These are phyloP conservation scores for Lycocerus yunnanus DNA, from an alignment of 2,888 invertebrate species.

Conservation along the genomic window DNA sequence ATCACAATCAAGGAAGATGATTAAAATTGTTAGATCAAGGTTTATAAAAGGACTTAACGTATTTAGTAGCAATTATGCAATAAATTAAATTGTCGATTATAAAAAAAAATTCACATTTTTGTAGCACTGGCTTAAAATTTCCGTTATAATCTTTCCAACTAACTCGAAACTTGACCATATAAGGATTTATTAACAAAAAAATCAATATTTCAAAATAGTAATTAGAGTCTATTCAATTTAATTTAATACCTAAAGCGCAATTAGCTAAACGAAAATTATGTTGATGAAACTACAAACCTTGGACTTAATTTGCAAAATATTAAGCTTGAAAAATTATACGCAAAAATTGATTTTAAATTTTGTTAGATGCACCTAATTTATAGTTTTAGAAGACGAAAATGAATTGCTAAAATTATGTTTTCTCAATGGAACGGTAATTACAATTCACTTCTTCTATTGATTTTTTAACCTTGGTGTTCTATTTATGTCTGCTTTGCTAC, in stretches of 20 bases:
- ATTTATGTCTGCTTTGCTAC: conserved; percentile 6
- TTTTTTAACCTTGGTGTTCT: conserved; percentile 18
- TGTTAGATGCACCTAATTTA: background rate
- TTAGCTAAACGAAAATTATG: background rate
- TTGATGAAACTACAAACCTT: background rate
- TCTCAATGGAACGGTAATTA: conserved; percentile 13
- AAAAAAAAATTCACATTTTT: background rate
- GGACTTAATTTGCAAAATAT: background rate
- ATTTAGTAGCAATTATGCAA: background rate
- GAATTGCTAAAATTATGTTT: background rate
- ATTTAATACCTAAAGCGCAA: background rate
- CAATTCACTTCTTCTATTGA: conserved; percentile 16
- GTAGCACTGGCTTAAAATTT: background rate
- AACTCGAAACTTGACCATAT: background rate
- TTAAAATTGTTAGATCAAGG: background rate
- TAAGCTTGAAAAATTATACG: background rate
- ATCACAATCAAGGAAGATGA: background rate
- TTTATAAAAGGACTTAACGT: background rate
- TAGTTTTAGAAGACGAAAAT: background rate
- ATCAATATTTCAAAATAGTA: background rate
- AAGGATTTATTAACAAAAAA: background rate
- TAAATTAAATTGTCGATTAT: background rate
- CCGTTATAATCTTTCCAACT: background rate
- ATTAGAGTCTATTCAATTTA: background rate
- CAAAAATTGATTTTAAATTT: background rate